Conservation (phyloP, 2,113 vertebrate species). For the Telmatochromis brichardi region DNA sequence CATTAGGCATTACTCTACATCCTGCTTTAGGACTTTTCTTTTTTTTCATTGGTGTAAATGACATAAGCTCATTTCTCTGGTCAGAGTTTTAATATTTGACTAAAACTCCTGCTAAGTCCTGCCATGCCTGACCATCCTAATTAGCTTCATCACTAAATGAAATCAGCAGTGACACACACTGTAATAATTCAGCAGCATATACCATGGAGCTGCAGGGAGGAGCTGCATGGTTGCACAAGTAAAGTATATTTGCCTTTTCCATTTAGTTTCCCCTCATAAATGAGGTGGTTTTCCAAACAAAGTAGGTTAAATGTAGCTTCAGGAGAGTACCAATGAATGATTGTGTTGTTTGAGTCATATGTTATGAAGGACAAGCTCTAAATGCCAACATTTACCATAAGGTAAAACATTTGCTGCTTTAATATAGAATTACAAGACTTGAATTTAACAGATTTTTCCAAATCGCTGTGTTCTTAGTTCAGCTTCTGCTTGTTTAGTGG, state of each 20-base stretch:
- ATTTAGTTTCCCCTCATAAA: neutral
- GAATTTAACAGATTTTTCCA: neutral
- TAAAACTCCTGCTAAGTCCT: constrained; percentile 17
- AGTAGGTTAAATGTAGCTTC: neutral
- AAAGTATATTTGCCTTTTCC: neutral
- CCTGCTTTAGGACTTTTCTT: neutral
- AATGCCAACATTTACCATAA: neutral
- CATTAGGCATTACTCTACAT: neutral
- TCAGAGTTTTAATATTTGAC: constrained; percentile 26
- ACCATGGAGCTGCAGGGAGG: neutral
- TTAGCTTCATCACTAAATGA: constrained; percentile 19
- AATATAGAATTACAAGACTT: neutral
- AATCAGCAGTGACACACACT: neutral
- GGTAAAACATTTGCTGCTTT: neutral
- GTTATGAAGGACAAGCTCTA: neutral
- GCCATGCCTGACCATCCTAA: constrained; percentile 11
- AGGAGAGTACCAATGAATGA: neutral
- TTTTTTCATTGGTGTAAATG: neutral
- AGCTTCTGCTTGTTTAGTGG: neutral
- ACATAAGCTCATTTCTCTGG: constrained; percentile 21
- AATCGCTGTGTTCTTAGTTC: neutral
- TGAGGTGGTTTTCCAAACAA: neutral
- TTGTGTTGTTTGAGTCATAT: neutral
- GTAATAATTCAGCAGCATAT: neutral
- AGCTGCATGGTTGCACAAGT: neutral